phyloP scores from a whole-genome alignment of 1,140 invertebrate species.

The Drosophila asahinai region DNA sequence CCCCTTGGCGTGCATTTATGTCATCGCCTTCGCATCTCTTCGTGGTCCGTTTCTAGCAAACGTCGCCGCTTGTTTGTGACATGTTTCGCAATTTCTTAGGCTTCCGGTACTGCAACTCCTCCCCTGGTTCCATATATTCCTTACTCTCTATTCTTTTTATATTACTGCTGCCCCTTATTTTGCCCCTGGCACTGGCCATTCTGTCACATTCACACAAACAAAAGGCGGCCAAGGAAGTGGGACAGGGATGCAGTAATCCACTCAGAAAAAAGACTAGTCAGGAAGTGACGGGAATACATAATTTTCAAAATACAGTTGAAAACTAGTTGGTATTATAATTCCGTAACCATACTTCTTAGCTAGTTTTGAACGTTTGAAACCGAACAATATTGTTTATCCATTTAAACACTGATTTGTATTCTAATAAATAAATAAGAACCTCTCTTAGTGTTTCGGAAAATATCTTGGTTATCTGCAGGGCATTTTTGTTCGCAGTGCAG shows the following conservation, averaged over 20 bases:
- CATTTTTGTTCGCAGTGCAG: slow-evolving; percentile 1
- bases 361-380: neutral
- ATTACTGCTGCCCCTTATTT: slow-evolving; percentile 15
- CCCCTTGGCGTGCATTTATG: neutral
- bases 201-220: slow-evolving; percentile 20
- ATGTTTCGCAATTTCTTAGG: slow-evolving; percentile 62
- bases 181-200: slow-evolving; percentile 31
- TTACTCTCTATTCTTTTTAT: neutral
- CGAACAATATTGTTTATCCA: neutral
- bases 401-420: neutral
- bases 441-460: no score
- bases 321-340: neutral
- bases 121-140: slow-evolving; percentile 16
- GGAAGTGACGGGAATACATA: neutral
- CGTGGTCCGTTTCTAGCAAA: slow-evolving; percentile 13
- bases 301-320: neutral
- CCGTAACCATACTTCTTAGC: no score
- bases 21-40: slow-evolving; percentile 14
- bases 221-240: slow-evolving; percentile 24
- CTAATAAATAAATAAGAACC: no score
- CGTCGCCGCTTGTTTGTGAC: slow-evolving; percentile 41
- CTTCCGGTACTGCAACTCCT: slow-evolving; percentile 34
- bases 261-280: neutral
- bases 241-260: slow-evolving; percentile 19
- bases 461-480: neutral